Percentiles rank a stretch among this genome's conserved stretches.
phyloP scores from a whole-genome alignment of 2,797 vertebrate genomes.

The Eulemur mongoz region DNA sequence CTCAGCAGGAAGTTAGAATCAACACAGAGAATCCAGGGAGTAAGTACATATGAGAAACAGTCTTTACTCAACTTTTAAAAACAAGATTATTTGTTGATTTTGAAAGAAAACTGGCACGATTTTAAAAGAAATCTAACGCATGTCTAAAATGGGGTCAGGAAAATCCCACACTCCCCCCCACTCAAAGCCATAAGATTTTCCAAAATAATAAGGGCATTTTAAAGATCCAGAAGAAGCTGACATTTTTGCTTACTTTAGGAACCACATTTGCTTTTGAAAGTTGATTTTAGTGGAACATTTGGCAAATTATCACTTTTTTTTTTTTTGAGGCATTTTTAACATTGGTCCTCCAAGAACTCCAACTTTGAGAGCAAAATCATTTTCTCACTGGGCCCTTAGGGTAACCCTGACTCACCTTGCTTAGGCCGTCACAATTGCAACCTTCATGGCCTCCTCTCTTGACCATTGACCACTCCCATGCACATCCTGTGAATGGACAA shows the following conservation, averaged over 20 bases:
- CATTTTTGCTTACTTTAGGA: constrained; percentile 65
- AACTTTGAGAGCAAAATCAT: neutral
- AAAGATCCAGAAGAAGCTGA: constrained; percentile 46
- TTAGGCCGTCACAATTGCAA: neutral
- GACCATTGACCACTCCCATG: neutral
- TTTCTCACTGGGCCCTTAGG: neutral
- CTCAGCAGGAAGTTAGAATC: constrained; percentile 9
- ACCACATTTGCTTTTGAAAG: constrained; percentile 57
- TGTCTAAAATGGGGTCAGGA: constrained; percentile 71
- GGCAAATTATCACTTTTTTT: constrained; percentile 44
- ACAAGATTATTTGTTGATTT: constrained; percentile 47
- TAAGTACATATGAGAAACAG: neutral
- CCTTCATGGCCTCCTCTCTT: neutral
- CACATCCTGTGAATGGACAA: neutral
- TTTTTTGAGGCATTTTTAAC: constrained; percentile 50
- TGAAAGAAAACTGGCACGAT: constrained; percentile 75
- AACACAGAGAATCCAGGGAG: constrained; percentile 2
- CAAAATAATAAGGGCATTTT: constrained; percentile 57
- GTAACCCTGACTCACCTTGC: neutral
- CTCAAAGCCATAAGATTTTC: constrained; percentile 55
- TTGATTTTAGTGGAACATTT: constrained; percentile 59
- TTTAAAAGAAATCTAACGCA: constrained; percentile 69
- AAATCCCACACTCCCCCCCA: constrained; percentile 70
- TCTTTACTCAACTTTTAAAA: constrained; percentile 21
- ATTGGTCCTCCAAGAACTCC: constrained; percentile 26